Evolutionary conservation across 2,888 invertebrate genomes (phyloP).

Genomic region (Rotaria socialis): DNA sequence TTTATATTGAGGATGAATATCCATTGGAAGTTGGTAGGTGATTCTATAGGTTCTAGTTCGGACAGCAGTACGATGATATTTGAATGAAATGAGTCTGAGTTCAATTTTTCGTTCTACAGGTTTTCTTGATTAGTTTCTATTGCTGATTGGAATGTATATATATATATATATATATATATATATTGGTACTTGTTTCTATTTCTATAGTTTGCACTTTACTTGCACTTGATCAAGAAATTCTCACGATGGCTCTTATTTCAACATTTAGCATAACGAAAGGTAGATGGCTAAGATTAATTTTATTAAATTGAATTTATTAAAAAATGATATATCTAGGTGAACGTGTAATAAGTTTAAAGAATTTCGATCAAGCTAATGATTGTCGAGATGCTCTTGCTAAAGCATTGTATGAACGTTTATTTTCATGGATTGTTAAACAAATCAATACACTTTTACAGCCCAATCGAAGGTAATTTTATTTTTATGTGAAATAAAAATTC

Average conservation of each 20-base stretch:
- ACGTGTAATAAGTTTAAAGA: constrained; percentile 46
- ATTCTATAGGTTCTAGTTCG: not conserved
- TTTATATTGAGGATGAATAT: constrained; percentile 51
- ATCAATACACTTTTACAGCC: constrained; percentile 53
- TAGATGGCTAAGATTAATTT: not conserved
- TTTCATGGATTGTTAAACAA: constrained; percentile 57
- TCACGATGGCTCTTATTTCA: constrained; percentile 47
- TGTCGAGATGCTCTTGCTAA: constrained; percentile 56
- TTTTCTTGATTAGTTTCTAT: too few species aligned
- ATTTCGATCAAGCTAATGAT: constrained; percentile 52
- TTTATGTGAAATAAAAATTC: not conserved
- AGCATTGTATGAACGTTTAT: constrained; percentile 55
- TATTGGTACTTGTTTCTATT: too few species aligned
- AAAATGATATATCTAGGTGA: constrained; percentile 40
- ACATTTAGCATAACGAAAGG: constrained; percentile 48
- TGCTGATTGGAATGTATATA: too few species aligned
- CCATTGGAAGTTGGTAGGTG: constrained; percentile 45
- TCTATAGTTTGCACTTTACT: constrained; percentile 40
- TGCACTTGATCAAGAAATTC: constrained; percentile 42
- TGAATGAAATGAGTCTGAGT: too few species aligned
- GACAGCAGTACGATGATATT: too few species aligned
- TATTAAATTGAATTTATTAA: too few species aligned
- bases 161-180: too few species aligned
- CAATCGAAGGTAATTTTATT: not conserved
- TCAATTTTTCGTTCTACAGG: too few species aligned